Percentiles rank a stretch among this genome's conserved stretches.
Conservation (phyloP, 2,888 invertebrate species). For the Ametastegia equiseti region DNA sequence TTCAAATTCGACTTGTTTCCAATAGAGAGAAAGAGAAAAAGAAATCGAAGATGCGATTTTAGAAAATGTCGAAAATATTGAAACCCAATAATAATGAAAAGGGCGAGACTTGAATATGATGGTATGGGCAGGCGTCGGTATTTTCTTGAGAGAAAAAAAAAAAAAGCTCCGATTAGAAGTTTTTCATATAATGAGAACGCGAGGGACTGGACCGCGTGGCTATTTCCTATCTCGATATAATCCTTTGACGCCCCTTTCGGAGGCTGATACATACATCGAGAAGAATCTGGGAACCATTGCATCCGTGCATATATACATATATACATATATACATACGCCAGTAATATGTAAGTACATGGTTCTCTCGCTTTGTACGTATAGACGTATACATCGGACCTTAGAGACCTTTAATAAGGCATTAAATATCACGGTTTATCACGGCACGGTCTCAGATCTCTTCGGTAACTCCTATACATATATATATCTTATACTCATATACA, state of each 20-base stretch:
- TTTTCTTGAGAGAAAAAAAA: not conserved
- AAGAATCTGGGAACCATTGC: constrained; percentile 17
- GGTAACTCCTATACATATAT: constrained; percentile 4
- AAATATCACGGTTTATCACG: constrained; percentile 39
- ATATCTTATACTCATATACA: too few relatives aligned
- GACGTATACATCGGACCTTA: constrained; percentile 7
- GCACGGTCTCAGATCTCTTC: not conserved
- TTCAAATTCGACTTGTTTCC: too few relatives aligned
- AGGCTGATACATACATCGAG: constrained; percentile 20
- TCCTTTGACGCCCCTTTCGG: constrained; percentile 32
- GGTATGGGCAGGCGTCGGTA: too few relatives aligned
- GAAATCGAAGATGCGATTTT: too few relatives aligned
- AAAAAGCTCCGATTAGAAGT: constrained; percentile 24
- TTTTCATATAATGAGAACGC: not conserved
- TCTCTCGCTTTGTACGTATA: not conserved
- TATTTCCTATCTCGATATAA: constrained; percentile 25
- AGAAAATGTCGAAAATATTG: too few relatives aligned
- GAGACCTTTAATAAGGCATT: constrained; percentile 42
- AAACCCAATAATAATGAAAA: too few relatives aligned
- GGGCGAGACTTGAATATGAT: too few relatives aligned
- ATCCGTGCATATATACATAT: not conserved
- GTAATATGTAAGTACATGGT: too few relatives aligned
- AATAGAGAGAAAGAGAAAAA: too few relatives aligned
- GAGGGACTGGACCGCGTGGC: not conserved
- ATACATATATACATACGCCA: not conserved